Evolutionary conservation across 2,113 vertebrate genomes (phyloP), one percentile per base, ranked within the genome.

Genomic region (Solea senegalensis): DNA sequence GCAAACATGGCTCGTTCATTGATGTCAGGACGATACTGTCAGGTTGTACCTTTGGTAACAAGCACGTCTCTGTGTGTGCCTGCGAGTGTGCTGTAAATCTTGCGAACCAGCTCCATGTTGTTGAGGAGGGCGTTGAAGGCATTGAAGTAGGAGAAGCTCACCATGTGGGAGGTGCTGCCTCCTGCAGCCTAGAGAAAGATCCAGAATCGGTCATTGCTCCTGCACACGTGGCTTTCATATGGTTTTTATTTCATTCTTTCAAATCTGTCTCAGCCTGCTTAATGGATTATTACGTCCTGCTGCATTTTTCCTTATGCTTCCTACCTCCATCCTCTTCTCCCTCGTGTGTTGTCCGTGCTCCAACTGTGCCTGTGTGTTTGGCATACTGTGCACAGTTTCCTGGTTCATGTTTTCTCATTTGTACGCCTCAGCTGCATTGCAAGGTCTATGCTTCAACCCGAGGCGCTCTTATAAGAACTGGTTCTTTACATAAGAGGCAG

Each of bases 141-240:
- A 84, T 96, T 99, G 92, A 99, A 99, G 94, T 95, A 99, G 76
- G 98, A 99, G 93, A 99, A 99, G 95, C 98, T 99, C 88, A 99
- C 97, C 94, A 97, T 94, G 90, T 97, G 98, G 65, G 97, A 96
- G 82, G 95, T 96, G 72, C 93, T 95, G 82, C 97, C 95, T 80
- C 97, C 97, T 67, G 97, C 97, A 79, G 94, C 97, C 98, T 97
- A 83, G 66, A 86, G 90, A 62, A 55, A 57, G 8, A 88, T 12
- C 44, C 65, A 71, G 50, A 73, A 13, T 48, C 54, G 53, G 72
- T 79, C 69, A 81, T 11, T 62, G 9, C 54, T 57, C 52, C 14
- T 41, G 46, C 5, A 16, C 4, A 59, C 49, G 16, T 69, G 12
- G 34, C 16, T 27, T 51, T 28, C 2, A 6, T 0, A 41, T 68